Conservation (phyloP, 2,113 vertebrate genomes). For the Suncus etruscus region DNA sequence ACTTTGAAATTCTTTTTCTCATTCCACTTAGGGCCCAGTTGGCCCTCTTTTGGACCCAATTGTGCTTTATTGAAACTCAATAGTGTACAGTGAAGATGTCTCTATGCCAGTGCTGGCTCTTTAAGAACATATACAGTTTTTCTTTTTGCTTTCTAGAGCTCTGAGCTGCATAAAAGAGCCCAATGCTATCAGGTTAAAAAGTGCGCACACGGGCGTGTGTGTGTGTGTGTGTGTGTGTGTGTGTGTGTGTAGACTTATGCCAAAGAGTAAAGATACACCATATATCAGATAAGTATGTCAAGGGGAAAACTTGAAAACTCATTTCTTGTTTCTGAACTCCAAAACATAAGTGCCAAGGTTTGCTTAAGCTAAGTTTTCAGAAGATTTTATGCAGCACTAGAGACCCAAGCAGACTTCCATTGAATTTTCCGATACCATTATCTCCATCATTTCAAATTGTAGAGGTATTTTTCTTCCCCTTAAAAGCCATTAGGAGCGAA, state of each 20-base stretch:
- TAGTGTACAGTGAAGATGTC: not conserved
- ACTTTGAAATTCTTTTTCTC: not conserved
- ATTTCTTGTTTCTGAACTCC: not conserved
- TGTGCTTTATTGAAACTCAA: not conserved
- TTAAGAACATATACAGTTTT: not conserved
- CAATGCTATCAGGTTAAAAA: not conserved
- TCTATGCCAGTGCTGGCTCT: not conserved
- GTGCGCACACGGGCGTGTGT: not conserved
- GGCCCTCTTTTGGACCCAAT: not conserved
- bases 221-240: not conserved
- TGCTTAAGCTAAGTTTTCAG: conserved; percentile 23
- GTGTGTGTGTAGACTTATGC: no score
- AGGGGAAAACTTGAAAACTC: not conserved
- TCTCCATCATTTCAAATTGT: not conserved
- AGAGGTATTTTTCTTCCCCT: not conserved
- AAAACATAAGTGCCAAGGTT: not conserved
- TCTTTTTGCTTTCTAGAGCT: not conserved
- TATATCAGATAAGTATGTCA: not conserved
- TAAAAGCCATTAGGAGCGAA: not conserved
- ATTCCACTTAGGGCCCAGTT: not conserved
- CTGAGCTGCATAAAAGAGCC: not conserved
- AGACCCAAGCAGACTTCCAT: not conserved
- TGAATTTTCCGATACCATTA: not conserved
- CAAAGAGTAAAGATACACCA: not conserved
- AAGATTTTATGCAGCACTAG: not conserved